A percentile compares a stretch with the other conserved stretches of the same genome.
These are phyloP conservation scores for Azemiops feae DNA, from an alignment of 2,113 vertebrate genomes.

Conservation along the genomic window DNA sequence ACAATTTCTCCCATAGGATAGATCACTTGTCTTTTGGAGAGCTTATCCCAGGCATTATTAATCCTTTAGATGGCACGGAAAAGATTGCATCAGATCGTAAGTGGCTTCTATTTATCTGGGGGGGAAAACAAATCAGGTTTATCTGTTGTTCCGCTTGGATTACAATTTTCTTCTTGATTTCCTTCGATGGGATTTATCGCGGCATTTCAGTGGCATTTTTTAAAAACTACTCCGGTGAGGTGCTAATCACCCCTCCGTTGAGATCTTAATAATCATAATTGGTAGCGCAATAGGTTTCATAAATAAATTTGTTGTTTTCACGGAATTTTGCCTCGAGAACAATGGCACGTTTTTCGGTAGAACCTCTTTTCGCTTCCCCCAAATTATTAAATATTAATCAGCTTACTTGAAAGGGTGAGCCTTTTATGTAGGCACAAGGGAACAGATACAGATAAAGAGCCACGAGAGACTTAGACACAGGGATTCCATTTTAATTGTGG, in stretches of 20 bases:
- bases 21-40: constrained; percentile 98
- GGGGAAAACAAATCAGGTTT: background rate
- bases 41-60: constrained; percentile 89
- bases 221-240: background rate
- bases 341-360: background rate
- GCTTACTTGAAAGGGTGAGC: background rate
- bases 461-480: background rate
- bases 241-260: background rate
- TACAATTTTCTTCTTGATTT: background rate
- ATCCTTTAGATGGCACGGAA: constrained; percentile 94
- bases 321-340: background rate
- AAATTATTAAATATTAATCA: background rate
- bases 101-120: constrained; percentile 48
- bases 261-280: background rate
- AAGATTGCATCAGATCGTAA: constrained; percentile 89
- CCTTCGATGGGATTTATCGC: background rate
- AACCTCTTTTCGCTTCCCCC: background rate
- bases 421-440: background rate
- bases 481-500: background rate
- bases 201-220: background rate
- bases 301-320: background rate
- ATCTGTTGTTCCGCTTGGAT: background rate
- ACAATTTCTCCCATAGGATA: constrained; percentile 98
- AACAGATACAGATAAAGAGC: background rate
- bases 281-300: background rate